These are phyloP conservation scores for Microcebus griseorufus DNA, from an alignment of 2,113 vertebrate species.

Conservation along the genomic window DNA sequence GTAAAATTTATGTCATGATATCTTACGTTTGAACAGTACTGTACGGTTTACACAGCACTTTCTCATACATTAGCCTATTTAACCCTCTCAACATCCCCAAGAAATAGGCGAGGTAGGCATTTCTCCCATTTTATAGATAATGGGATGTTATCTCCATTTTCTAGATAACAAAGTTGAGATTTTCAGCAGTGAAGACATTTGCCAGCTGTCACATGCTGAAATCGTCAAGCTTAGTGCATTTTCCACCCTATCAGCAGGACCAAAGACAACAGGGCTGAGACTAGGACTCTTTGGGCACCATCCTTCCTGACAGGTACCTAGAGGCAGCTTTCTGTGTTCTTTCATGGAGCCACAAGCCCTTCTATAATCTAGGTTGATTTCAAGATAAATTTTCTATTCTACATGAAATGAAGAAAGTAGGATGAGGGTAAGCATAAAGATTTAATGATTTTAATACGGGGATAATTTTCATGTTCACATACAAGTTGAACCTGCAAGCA, in stretches of 20 bases:
- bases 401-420: background rate
- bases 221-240: background rate
- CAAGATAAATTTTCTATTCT: background rate
- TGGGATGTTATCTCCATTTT: background rate
- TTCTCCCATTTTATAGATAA: background rate
- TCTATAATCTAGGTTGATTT: background rate
- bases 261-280: background rate
- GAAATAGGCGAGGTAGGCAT: background rate
- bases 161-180: background rate
- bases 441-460: background rate
- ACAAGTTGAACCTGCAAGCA: background rate
- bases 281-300: background rate
- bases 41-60: background rate
- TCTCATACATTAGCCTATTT: background rate
- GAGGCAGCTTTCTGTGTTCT: background rate
- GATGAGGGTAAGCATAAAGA: background rate
- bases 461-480: background rate
- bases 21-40: background rate
- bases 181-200: background rate
- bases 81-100: background rate
- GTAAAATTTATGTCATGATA: background rate
- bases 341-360: background rate
- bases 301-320: background rate
- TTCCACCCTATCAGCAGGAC: background rate
- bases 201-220: background rate